Percentiles rank a stretch among this genome's conserved stretches.
Conservation (phyloP, 2,888 invertebrate species). For the Trachelus tabidus region DNA sequence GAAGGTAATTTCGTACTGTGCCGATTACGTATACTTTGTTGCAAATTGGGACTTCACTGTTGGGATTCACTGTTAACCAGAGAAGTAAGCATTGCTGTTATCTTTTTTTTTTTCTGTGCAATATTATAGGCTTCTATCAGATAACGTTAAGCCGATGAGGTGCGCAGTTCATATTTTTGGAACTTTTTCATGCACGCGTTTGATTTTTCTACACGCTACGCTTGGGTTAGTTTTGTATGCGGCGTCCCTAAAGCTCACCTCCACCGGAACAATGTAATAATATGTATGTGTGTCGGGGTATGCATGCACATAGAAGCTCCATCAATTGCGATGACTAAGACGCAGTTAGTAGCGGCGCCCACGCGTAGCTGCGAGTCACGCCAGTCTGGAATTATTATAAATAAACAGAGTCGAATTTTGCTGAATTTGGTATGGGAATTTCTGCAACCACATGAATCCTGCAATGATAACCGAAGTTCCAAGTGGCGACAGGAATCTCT, state of each 20-base stretch:
- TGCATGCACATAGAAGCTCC: background rate
- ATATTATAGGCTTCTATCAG: no score
- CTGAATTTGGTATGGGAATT: background rate
- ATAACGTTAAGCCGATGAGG: no score
- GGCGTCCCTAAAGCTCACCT: background rate
- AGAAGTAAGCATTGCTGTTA: no score
- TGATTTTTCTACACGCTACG: background rate
- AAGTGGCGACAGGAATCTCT: background rate
- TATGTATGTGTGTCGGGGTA: no score
- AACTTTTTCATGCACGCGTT: no score
- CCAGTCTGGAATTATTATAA: background rate
- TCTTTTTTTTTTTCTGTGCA: no score
- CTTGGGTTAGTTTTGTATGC: background rate
- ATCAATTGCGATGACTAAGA: slow-evolving; percentile 2
- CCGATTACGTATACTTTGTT: no score
- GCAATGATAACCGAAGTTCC: background rate
- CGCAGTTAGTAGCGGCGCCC: background rate
- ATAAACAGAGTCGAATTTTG: background rate
- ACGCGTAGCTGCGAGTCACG: slow-evolving; percentile 1
- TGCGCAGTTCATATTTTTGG: no score
- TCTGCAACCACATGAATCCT: background rate
- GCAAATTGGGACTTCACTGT: no score
- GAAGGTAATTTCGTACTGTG: no score
- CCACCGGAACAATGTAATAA: background rate
- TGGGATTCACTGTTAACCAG: no score